Base-by-base conservation (phyloP, 2,113 vertebrate genomes). In the Pterocles gutturalis region DNA sequence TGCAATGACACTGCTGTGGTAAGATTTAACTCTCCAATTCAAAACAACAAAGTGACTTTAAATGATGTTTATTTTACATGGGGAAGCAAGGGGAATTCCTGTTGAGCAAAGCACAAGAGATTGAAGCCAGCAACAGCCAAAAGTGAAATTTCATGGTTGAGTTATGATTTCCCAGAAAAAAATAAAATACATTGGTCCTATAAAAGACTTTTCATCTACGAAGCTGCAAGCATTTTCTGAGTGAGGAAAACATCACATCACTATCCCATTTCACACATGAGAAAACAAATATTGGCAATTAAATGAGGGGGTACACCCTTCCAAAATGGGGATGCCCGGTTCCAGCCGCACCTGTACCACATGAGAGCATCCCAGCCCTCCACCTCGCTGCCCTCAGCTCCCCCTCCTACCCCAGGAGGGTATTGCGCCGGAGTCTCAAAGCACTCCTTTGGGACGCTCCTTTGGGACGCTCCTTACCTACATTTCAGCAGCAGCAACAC, bases 331-430 rank as follows among this genome's bases (percentile, higher is more conserved):
- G 24, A 9, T 0, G 0, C 33, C 21, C 21, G 5, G 61, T 36
- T 41, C 19, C 24, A 17, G 28, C 48, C 38, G 41, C 24, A 46
- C 25, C 38, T 21, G 24, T 34, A 26, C 3, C 38, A 61, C 0
- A 0, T 2, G 8, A 18, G 33, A 31, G 19, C 10, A 12, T 1
- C 33, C 8, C 33, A 31, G 31, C 48, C 26, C 38, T 22, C 8
- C 36, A 14, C 13, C 6, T 54, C 9, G 10, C 31, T 28, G 51
- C 16, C 48, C 62, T 28, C 11, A 26, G 38, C 58, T 57, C 64
- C 33, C 7, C 17, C 20, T 54, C 38, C 43, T 7, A 10, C 10
- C 19, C 54, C 0, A 0, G 2, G 36, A 13, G 43, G 38, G 25
- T 12, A 2, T 0, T 8, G 8, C 49, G 11, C 9, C 18, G 8